A percentile compares a stretch with the other conserved stretches of the same genome.
Conservation (phyloP, 2,888 invertebrate genomes). For the Creontiades dilutus region DNA sequence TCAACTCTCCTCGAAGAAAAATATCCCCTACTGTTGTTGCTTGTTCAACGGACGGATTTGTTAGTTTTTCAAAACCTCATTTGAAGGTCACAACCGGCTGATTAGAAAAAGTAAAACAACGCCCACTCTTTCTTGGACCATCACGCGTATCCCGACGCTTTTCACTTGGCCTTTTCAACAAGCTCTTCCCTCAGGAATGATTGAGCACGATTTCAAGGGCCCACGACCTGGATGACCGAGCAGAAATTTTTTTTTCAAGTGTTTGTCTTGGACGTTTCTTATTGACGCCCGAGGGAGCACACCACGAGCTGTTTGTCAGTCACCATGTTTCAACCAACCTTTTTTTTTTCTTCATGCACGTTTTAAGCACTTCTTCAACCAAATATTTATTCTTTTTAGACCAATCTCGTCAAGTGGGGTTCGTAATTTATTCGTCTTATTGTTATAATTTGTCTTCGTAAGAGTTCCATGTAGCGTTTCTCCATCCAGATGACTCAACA, state of each 20-base stretch:
- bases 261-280: slow-evolving; percentile 43
- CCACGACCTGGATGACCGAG: slow-evolving; percentile 64
- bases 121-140: slow-evolving; percentile 12
- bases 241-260: slow-evolving; percentile 46
- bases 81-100: not conserved
- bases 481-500: no score
- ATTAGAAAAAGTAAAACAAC: slow-evolving; percentile 31
- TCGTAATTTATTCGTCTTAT: no score
- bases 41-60: slow-evolving; percentile 10
- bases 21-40: not conserved
- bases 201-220: slow-evolving; percentile 63
- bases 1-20: not conserved
- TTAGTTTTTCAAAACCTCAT: slow-evolving; percentile 25
- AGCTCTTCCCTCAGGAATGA: slow-evolving; percentile 35
- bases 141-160: slow-evolving; percentile 16
- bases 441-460: no score
- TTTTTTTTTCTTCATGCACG: not conserved
- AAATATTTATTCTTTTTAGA: not conserved
- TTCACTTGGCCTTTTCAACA: slow-evolving; percentile 24
- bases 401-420: not conserved
- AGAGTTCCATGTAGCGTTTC: not conserved
- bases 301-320: slow-evolving; percentile 40
- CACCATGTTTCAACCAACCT: slow-evolving; percentile 34
- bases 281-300: not conserved
- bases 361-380: not conserved